phyloP scores from a whole-genome alignment of 2,797 vertebrate genomes.

The Argya squamiceps region DNA sequence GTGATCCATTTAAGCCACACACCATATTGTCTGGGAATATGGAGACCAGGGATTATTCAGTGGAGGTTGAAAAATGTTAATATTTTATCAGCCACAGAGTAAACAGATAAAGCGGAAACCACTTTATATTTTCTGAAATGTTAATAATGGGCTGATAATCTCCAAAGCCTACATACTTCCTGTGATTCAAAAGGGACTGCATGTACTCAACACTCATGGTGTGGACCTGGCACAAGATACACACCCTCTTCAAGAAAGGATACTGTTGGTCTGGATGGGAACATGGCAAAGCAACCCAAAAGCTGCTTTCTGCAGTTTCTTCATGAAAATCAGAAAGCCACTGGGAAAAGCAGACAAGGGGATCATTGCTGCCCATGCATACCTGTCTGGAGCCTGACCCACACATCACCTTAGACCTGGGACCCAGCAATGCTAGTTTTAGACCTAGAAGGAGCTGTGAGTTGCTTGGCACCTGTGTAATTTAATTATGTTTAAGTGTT shows the following conservation, averaged over 20 bases:
- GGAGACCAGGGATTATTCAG: slow-evolving; percentile 54
- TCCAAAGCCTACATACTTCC: slow-evolving; percentile 73
- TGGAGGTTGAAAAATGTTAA: slow-evolving; percentile 61
- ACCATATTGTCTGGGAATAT: slow-evolving; percentile 61
- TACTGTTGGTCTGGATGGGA: not conserved
- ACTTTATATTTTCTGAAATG: slow-evolving; percentile 68
- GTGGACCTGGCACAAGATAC: not conserved
- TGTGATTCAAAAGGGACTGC: slow-evolving; percentile 70
- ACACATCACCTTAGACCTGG: not conserved
- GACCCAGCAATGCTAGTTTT: not conserved
- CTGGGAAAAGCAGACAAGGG: not conserved
- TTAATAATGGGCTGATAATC: slow-evolving; percentile 78
- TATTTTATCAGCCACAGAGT: slow-evolving; percentile 74
- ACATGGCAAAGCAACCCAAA: not conserved
- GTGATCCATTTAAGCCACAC: slow-evolving; percentile 40
- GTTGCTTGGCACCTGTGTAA: not conserved
- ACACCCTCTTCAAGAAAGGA: slow-evolving; percentile 21
- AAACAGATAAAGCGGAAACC: slow-evolving; percentile 78
- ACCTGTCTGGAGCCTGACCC: not conserved
- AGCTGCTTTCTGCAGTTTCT: not conserved
- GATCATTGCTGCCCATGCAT: not conserved
- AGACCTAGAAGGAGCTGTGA: not conserved
- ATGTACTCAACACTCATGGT: slow-evolving; percentile 25
- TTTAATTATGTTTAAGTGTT: not conserved
- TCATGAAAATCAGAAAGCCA: not conserved